Base-by-base conservation (phyloP, 1,140 invertebrate species). In the Meteorus sp. region DNA sequence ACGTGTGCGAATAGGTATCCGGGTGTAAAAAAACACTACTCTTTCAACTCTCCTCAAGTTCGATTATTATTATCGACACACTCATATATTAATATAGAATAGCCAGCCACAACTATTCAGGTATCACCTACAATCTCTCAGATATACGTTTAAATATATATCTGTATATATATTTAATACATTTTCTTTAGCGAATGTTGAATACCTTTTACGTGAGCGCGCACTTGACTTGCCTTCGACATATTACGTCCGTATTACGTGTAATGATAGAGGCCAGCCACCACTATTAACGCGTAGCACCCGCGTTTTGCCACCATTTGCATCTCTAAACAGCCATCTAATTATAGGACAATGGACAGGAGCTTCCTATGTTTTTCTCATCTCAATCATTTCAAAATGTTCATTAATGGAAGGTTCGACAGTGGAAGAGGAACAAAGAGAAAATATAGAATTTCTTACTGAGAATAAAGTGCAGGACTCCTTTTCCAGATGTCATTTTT, bases 241-340 rank as follows among this genome's bases (percentile, higher is more conserved):
- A 66, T 67, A 66, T 69, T 66, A 65, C 59, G 61, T 63, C 68
- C 66, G 68, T 67, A 71, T 71, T 71, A 71, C 69, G 60, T 66
- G 62, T 71, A 69, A 71, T 71, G 64, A 71, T 71, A 71, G 69
- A 43, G 47, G 65, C 63, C 53, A 52, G 47, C 59, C 22, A 61
- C 50, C 63, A 56, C 62, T 58, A 69, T 71, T 69, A 68, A 71
- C 64, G 64, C 62, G 53, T 52, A 70, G 68, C 68, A 68, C 64
- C 66, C 64, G 65, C 60, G 51, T 59, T 48, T 56, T 57, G 35
- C 47, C 47, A 31, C 60, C 11, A 56, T 56, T 61, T 63, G 60
- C 63, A 60, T 61, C 65, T 56, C 61, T 59, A 64, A 71, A 73
- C 62, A 61, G 60, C 66, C 67, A 66, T 53, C 64, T 71, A 71